Percentiles rank a stretch among this genome's conserved stretches.
Evolutionary conservation across 30 jellyfish, hydroid and myxozoan genomes (phyloP).

Genomic region (Clytia hemisphaerica): DNA sequence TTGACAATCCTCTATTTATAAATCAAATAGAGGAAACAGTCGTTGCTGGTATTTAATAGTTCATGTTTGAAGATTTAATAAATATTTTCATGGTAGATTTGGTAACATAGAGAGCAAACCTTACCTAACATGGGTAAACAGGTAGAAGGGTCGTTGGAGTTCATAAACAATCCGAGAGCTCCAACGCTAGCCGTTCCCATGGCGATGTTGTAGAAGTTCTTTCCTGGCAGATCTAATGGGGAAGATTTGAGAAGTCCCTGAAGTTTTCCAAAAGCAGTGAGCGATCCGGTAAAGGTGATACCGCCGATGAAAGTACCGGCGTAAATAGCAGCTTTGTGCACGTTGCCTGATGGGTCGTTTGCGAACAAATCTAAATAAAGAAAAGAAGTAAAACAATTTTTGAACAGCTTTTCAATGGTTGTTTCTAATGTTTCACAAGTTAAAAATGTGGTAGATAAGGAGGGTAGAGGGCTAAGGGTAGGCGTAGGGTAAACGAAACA

Average conservation of each 20-base stretch:
- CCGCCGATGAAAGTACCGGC: conserved; percentile 97
- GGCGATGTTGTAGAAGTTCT: conserved; percentile 66
- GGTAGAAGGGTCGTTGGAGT: conserved; percentile 52
- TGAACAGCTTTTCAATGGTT: too few species aligned
- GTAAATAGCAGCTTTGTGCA: conserved; percentile 89
- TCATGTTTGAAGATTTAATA: not conserved
- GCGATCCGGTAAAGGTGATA: conserved; percentile 85
- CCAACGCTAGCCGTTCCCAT: conserved; percentile 83
- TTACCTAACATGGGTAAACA: conserved; percentile 82
- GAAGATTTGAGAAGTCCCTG: conserved; percentile 83
- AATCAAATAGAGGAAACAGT: too few species aligned
- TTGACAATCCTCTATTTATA: too few species aligned
- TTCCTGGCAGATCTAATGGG: conserved; percentile 84
- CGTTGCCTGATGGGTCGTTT: conserved; percentile 83
- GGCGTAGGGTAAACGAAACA: too few species aligned
- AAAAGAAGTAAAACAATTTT: too few species aligned
- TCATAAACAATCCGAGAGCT: conserved; percentile 88
- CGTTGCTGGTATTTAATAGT: too few species aligned
- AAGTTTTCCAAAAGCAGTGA: conserved; percentile 90
- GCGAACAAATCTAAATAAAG: conserved; percentile 59
- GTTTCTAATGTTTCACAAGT: too few species aligned
- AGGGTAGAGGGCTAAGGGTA: too few species aligned
- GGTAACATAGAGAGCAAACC: too few species aligned
- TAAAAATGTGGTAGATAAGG: too few species aligned
- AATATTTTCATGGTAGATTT: too few species aligned